These are phyloP conservation scores for Butastur rufipennis DNA, from an alignment of 2,113 vertebrate species.

Conservation along the genomic window DNA sequence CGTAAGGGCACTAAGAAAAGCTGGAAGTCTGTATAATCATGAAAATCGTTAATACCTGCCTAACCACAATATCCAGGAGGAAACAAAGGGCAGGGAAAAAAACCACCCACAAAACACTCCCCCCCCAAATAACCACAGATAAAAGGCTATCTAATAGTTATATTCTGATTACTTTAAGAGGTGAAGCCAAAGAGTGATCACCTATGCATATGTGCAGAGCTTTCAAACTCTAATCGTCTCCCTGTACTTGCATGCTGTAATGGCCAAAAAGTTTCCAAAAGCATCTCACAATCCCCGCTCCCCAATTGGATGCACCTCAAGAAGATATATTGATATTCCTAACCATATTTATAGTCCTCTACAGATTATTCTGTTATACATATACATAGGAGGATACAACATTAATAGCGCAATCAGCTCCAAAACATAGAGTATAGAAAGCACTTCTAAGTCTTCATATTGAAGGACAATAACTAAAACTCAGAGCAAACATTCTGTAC, in stretches of 20 bases:
- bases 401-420: not conserved
- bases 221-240: not conserved
- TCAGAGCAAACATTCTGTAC: not conserved
- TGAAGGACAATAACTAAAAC: not conserved
- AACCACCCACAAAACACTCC: not conserved
- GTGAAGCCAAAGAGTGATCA: not conserved
- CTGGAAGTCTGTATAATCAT: not conserved
- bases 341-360: not conserved
- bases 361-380: not conserved
- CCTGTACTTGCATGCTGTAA: not conserved
- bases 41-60: not conserved
- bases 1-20: not conserved
- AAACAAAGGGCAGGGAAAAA: not conserved
- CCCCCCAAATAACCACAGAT: not conserved
- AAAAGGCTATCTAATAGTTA: not conserved
- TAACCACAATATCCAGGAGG: not conserved
- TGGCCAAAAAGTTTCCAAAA: not conserved
- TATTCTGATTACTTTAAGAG: not conserved
- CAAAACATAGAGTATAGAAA: not conserved
- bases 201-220: accelerated
- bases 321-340: not conserved
- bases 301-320: not conserved
- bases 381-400: not conserved
- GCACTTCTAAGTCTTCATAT: not conserved
- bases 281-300: not conserved